Evolutionary conservation across 1,140 invertebrate genomes (phyloP).

Genomic region (Sarcophaga peregrina): DNA sequence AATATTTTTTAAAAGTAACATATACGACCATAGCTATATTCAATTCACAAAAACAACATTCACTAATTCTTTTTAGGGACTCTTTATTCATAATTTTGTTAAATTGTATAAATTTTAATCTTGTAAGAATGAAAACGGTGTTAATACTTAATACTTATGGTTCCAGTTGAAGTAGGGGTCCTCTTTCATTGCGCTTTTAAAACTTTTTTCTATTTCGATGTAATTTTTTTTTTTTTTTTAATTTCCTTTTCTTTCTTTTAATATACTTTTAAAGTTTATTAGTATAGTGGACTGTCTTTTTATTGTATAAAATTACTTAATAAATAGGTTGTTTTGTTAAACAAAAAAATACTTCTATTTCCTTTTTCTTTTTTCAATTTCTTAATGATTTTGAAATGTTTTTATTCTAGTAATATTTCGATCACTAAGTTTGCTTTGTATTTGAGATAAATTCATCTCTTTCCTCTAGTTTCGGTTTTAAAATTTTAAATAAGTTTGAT

Average conservation of each 20-base stretch:
- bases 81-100: no score
- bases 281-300: background rate
- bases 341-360: background rate
- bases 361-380: background rate
- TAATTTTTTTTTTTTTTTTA: background rate
- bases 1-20: background rate
- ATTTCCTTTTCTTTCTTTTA: background rate
- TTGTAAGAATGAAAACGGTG: background rate
- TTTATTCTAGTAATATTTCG: background rate
- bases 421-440: no score
- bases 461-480: no score
- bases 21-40: no score
- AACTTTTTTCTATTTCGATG: no score
- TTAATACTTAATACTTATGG: no score
- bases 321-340: slow-evolving; percentile 17
- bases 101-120: background rate
- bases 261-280: slow-evolving; percentile 4
- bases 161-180: background rate
- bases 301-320: background rate
- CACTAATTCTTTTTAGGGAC: no score
- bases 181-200: background rate
- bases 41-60: no score
- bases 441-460: no score
- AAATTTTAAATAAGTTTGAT: no score
- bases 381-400: background rate